Base-by-base conservation (phyloP, 2,888 invertebrate species). In the Plebejus anna region DNA sequence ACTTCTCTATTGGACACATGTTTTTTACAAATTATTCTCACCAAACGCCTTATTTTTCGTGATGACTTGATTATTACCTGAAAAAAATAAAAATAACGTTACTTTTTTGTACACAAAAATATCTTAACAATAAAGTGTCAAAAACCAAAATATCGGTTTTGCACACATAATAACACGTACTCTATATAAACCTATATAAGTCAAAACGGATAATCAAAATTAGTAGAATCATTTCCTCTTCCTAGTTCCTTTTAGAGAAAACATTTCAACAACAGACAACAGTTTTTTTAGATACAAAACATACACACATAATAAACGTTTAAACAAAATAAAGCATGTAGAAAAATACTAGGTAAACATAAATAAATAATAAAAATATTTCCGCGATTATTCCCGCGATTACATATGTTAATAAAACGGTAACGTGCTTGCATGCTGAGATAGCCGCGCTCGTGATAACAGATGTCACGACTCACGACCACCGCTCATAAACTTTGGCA, bases 401-500 rank as follows among this genome's bases (percentile, higher is more conserved):
- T 71, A 22, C 22, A 22, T 22, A 75, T 57, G 75, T 77, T 42
- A 66, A 66, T 66, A 55, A 73, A 73, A 73, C 55, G 55, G 73
- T 73, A 73, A 73, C 51, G 73, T 73, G 73, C 72, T 47, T 72
- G 72, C 73, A 73, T 73, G 73, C 51, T 72, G 72, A 55, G 73
- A 73, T 73, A 73, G 32, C 73, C 32, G 79, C 78, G 78, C 80
- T 81, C 81, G 79, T 78, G 80, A 81, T 81, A 77, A 77, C 76
- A 79, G 75, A 75, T 78, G 80, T 80, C 81, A 82, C 81, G 82
- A 81, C 76, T 80, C 81, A 82, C 81, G 82, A 81, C 76, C 55
- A 7, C 9, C 51, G 73, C 73, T 51, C 73, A 55, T 55, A 73
- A 73, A 73, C 73, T 73, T 73, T 73, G 73, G 73, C 73, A 55